Base-by-base conservation (phyloP, 2,797 vertebrate species). In the Neosilurus mollespiculum region DNA sequence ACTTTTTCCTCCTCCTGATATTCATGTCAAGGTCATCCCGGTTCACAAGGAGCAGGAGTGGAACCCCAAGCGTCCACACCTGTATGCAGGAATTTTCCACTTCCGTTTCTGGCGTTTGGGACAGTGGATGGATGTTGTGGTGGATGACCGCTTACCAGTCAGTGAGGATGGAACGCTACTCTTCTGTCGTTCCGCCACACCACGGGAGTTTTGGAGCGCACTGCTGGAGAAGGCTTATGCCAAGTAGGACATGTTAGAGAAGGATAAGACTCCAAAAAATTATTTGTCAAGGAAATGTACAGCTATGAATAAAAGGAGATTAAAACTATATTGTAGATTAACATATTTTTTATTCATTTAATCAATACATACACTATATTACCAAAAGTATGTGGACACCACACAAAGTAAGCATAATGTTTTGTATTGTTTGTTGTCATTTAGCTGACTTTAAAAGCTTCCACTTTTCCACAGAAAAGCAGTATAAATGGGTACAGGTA, bases 61-160 rank as follows among this genome's bases (percentile, higher is more conserved):
- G 96, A 93, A 95, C 81, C 94, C 93, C 0, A 94, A 95, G 82
- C 91, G 84, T 3, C 89, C 87, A 0, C 87, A 92, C 71, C 70
- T 88, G 16, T 96, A 96, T 54, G 90, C 93, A 0, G 96, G 96
- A 14, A 95, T 96, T 86, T 96, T 96, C 86, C 95, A 95, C 81
- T 96, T 96, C 78, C 92, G 95, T 1, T 96, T 96, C 87, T 96
- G 96, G 95, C 93, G 95, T 16, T 89, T 95, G 0, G 95, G 95
- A 0, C 83, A 82, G 2, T 96, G 96, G 96, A 77, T 90, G 22
- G 95, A 96, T 15, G 93, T 96, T 0, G 91, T 92, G 0, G 93
- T 96, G 80, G 95, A 96, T 12, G 96, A 96, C 87, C 94, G 92
- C 0, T 91, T 96, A 86, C 96, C 96, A 0, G 93, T 94, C 70